Conservation (phyloP, 2,797 vertebrate species). For the Coilia nasus region DNA sequence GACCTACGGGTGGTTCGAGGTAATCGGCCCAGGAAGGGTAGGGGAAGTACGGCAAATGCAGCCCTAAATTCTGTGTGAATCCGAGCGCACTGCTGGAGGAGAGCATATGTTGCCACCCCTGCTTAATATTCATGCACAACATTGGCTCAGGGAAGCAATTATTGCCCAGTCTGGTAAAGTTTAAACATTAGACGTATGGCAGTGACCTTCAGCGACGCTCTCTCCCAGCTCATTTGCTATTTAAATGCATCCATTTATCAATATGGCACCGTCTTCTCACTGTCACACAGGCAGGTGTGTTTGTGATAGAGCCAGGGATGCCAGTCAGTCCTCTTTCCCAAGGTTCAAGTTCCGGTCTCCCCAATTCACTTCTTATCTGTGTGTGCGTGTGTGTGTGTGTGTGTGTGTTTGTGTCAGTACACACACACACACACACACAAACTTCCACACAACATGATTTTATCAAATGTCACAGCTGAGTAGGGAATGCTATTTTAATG, state of each 20-base stretch:
- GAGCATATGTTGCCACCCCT: neutral
- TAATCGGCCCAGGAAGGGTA: neutral
- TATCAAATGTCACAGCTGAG: no score
- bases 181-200: slow-evolving; percentile 36
- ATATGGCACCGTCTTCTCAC: slow-evolving; percentile 30
- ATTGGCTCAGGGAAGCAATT: slow-evolving; percentile 52
- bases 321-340: slow-evolving; percentile 3
- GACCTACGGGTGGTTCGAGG: neutral
- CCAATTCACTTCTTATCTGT: neutral
- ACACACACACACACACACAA: neutral
- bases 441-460: neutral
- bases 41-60: neutral
- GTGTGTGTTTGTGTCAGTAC: neutral
- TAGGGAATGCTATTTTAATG: no score
- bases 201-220: slow-evolving; percentile 49
- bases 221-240: slow-evolving; percentile 52
- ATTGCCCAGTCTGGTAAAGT: slow-evolving; percentile 30
- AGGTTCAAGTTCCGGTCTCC: slow-evolving; percentile 4
- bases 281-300: slow-evolving; percentile 48
- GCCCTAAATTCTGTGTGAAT: neutral
- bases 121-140: slow-evolving; percentile 55
- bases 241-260: slow-evolving; percentile 57
- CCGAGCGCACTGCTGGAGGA: neutral
- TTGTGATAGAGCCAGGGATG: slow-evolving; percentile 38
- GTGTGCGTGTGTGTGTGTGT: neutral